Conservation (phyloP, 2,113 vertebrate species). For the Labeo catla region DNA sequence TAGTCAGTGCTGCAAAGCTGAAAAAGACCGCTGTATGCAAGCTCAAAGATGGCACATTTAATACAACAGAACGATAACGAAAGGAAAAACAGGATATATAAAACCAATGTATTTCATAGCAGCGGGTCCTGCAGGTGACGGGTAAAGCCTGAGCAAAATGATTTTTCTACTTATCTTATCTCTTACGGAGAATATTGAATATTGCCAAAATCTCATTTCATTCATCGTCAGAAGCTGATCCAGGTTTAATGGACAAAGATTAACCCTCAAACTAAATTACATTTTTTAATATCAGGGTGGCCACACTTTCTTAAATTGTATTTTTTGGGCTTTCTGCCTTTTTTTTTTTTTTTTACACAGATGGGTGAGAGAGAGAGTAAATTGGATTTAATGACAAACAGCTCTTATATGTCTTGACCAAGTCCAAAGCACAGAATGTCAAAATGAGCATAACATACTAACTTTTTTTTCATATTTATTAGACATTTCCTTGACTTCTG, state of each 20-base stretch:
- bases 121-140: conserved; percentile 9
- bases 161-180: background rate
- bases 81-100: background rate
- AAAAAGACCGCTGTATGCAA: background rate
- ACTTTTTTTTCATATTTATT: background rate
- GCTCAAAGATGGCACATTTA: background rate
- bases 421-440: background rate
- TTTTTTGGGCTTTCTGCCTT: background rate
- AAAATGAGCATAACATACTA: background rate
- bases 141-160: conserved; percentile 2
- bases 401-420: background rate
- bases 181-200: background rate
- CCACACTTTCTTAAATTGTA: background rate
- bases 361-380: background rate
- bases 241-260: conserved; percentile 16
- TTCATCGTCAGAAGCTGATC: background rate
- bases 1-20: background rate
- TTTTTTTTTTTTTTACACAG: background rate
- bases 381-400: background rate
- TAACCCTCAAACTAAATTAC: background rate
- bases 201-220: conserved; percentile 20
- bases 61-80: background rate
- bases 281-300: background rate
- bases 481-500: background rate
- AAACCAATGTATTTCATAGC: background rate